Evolutionary conservation across 2,797 vertebrate species (phyloP), one percentile per base, ranked within the genome.

Genomic region (Crenuchus spilurus): DNA sequence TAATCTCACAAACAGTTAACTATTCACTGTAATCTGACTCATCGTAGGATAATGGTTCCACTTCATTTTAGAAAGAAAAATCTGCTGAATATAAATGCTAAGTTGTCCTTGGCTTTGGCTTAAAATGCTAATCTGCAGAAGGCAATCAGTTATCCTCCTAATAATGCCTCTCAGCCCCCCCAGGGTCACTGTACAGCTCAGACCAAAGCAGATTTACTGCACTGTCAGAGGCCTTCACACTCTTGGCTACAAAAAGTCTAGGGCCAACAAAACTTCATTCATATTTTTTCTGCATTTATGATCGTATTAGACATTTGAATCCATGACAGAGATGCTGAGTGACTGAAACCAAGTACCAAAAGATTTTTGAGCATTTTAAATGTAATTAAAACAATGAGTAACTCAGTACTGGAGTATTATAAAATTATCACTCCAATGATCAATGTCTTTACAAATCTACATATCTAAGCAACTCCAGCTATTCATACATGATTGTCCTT

Each of bases 131-230:
- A 85, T 85, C 82, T 74, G 66, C 57, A 11, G 51, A 30, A n/a
- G 61, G 78, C 65, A 83, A 82, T 80, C 80, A 72, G 71, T 83
- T 81, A 83, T 66, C 68, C 69, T 64, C 64, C 66, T 75, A 75
- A 80, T 75, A 63, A 60, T 35, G 64, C 62, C 18, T 33, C 20
- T n/a, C 31, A 37, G 24, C 24, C 44, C 48, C 49, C 68, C 44
- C 10, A 16, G 37, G 66, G 62, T 60, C 58, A 51, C 16, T 44
- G 65, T 51, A 51, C 28, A 49, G 41, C 44, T 42, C 24, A 33
- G 44, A 48, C 60, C 64, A 41, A 80, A 71, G 70, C 65, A 69
- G 60, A 67, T 80, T 71, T 82, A 57, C 68, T 44, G 39, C 60
- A 58, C 22, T 49, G 37, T 51, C 52, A 46, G 51, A 48, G 22